Conservation (phyloP, 1,140 invertebrate species). For the Pseudomyrmex concolor region DNA sequence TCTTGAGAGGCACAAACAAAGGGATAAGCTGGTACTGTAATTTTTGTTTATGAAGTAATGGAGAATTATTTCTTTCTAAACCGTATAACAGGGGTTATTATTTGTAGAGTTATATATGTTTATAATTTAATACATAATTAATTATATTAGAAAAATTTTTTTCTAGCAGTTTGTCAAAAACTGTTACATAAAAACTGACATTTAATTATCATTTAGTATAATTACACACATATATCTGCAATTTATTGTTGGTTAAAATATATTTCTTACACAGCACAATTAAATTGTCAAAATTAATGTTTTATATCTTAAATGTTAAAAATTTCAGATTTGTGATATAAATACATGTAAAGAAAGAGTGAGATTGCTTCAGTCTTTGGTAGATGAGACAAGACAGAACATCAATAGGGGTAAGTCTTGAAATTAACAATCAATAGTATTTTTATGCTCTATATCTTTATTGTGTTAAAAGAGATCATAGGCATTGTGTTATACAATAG, state of each 20-base stretch:
- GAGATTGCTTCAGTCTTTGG: conserved; percentile 87
- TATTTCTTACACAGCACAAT: background rate
- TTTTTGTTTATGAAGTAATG: conserved; percentile 25
- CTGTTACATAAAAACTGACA: background rate
- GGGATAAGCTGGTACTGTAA: conserved; percentile 86
- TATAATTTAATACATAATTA: conserved; percentile 1
- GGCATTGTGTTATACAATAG: conserved; percentile 69
- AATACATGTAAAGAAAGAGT: conserved; percentile 88
- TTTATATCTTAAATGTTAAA: conserved; percentile 38
- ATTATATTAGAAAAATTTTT: background rate
- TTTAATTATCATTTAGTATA: conserved; percentile 12
- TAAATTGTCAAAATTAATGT: background rate
- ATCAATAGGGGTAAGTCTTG: conserved; percentile 85
- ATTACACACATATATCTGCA: background rate
- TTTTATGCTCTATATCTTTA: background rate
- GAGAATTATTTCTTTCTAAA: conserved; percentile 36
- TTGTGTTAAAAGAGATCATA: too few species aligned
- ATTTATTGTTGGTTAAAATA: conserved; percentile 8
- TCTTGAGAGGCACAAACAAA: conserved; percentile 86
- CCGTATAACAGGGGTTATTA: background rate
- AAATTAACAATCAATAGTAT: conserved; percentile 14
- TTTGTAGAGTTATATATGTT: conserved; percentile 2
- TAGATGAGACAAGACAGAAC: conserved; percentile 88
- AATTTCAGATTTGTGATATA: conserved; percentile 87
- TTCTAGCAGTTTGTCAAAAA: too few species aligned